Conservation (phyloP, 1,140 invertebrate species). For the Nasonia giraulti region DNA sequence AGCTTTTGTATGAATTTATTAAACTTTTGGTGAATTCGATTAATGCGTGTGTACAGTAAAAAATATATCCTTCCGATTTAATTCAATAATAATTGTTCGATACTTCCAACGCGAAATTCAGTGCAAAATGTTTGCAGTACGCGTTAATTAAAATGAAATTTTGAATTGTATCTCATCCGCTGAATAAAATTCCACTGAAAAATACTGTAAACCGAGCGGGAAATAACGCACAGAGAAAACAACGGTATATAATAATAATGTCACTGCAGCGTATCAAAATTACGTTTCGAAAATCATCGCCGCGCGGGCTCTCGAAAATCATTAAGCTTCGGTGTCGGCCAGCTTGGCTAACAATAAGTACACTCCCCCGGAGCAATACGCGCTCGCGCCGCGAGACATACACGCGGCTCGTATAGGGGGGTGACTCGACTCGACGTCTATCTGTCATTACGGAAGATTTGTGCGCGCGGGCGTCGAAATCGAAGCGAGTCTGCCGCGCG, state of each 20-base stretch:
- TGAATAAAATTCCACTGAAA: too few species aligned
- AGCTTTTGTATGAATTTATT: neutral
- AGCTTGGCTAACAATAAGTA: neutral
- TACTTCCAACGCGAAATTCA: neutral
- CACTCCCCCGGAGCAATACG: neutral
- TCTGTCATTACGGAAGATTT: slow-evolving; percentile 65
- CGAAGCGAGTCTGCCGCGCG: slow-evolving; percentile 60
- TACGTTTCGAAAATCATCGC: neutral
- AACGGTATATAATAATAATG: neutral
- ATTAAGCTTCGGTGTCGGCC: neutral
- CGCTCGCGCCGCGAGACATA: neutral
- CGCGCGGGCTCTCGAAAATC: too few species aligned
- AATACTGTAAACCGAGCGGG: neutral
- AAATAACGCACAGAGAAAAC: neutral
- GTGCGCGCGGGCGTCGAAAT: slow-evolving; percentile 56
- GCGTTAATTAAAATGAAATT: neutral
- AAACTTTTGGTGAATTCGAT: neutral
- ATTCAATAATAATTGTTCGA: neutral
- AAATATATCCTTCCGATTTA: neutral
- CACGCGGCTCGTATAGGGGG: slow-evolving; percentile 44
- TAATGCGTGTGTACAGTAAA: neutral
- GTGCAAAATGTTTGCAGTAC: neutral
- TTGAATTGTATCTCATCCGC: too few species aligned
- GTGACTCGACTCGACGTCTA: slow-evolving; percentile 61
- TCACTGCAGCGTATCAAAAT: neutral